Base-by-base conservation (phyloP, 2,113 vertebrate species). In the Protomyctophum bolini region DNA sequence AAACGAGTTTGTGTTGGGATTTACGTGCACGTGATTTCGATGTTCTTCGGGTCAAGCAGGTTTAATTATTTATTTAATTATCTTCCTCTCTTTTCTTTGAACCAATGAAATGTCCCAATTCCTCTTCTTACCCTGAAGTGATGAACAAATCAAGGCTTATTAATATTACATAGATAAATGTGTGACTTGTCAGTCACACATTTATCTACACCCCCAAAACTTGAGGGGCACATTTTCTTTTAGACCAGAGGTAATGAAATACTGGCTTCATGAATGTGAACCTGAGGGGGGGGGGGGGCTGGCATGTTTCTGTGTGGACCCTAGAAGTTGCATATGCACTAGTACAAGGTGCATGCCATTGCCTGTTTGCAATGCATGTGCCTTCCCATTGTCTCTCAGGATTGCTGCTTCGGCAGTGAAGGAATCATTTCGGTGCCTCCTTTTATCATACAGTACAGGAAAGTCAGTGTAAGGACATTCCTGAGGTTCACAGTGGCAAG, bases 401-500 rank as follows among this genome's bases (percentile, higher is more conserved):
- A 89, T 88, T 89, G 90, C 90, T 90, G 91, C 75, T 86, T 92
- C 90, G 91, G 91, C 88, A 90, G 80, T 80, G 86, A 86, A 75
- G 86, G 84, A 91, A 92, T 87, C 86, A 87, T 87, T 83, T 68
- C 68, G 79, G 73, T 79, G 85, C 76, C 81, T 76, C 33, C 33
- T 41, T 41, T 76, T 88, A 83, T 86, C 76, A 70, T 59, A 81
- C 80, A 77, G 69, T 59, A 81, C 80, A 77, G 69, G 80, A 85
- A 90, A 89, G 87, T 88, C 84, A 71, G 80, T 67, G 81, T 90
- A 87, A 90, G 89, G 84, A 87, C 82, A 88, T 84, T 87, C 87
- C 86, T 80, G 82, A 84, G 83, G 83, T 83, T 90, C 83, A 87
- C 86, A 83, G 84, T 86, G 80, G 89, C 89, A 87, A 89, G 90